Percentiles rank a stretch among this genome's conserved stretches.
Conservation (phyloP, 2,888 invertebrate genomes). For the Gastracanthus pulcherrimus region DNA sequence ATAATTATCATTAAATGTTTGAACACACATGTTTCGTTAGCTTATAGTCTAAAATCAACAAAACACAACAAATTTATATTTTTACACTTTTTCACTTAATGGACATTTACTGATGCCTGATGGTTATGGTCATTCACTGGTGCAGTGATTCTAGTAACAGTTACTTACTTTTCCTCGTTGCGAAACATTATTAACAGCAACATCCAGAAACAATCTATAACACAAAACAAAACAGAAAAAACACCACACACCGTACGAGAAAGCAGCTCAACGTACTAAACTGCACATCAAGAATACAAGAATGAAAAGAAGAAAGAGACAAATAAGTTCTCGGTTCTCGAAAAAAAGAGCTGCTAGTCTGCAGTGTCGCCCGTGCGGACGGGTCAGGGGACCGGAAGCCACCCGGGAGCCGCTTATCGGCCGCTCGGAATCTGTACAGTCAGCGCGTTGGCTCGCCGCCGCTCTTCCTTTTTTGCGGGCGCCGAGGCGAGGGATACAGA, state of each 20-base stretch:
- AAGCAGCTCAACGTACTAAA: background rate
- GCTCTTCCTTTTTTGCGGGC: conserved; percentile 5
- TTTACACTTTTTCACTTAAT: no score
- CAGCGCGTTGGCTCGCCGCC: conserved; percentile 63
- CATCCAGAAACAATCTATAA: no score
- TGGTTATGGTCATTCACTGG: no score
- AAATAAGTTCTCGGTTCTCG: background rate
- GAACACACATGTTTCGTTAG: no score
- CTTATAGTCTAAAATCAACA: no score
- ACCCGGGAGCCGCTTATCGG: conserved; percentile 71
- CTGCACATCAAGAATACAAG: background rate
- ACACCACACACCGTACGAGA: background rate
- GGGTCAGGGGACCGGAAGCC: conserved; percentile 70
- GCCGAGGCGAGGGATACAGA: background rate
- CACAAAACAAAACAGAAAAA: no score
- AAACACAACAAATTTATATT: no score
- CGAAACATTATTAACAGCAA: no score
- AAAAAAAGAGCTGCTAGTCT: background rate
- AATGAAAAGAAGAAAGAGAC: background rate
- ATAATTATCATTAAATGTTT: no score
- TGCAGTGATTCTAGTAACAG: no score
- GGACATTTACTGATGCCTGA: no score
- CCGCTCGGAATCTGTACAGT: conserved; percentile 73
- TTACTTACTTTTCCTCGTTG: no score
- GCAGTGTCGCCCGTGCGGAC: conserved; percentile 56